These are phyloP conservation scores for Gadus macrocephalus DNA, from an alignment of 2,113 vertebrate genomes.

Conservation along the genomic window DNA sequence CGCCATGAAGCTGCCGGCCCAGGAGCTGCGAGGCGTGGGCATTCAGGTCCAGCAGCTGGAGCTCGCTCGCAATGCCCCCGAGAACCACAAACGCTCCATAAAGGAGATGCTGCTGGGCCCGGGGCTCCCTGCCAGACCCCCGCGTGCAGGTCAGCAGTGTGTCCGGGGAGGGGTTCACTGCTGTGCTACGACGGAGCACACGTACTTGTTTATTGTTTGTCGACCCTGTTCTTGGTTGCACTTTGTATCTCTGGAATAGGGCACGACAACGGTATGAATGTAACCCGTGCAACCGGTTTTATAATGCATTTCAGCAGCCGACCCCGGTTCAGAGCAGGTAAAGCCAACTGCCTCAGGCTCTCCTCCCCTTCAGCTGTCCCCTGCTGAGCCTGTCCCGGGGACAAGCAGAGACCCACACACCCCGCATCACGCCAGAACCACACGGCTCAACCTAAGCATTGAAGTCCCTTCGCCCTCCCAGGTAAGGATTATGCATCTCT, in stretches of 20 bases:
- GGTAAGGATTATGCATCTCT: constrained; percentile 62
- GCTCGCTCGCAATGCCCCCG: constrained; percentile 58
- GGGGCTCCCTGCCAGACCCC: constrained; percentile 33
- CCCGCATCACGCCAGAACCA: constrained; percentile 70
- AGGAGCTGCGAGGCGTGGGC: constrained; percentile 92
- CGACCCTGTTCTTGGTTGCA: too few species aligned
- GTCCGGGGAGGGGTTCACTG: too few species aligned
- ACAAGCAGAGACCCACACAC: constrained; percentile 71
- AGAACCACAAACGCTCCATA: constrained; percentile 72
- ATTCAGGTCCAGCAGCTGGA: constrained; percentile 90
- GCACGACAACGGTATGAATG: background rate
- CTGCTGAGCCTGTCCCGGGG: constrained; percentile 68
- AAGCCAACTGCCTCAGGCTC: constrained; percentile 58
- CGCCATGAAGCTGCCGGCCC: constrained; percentile 86
- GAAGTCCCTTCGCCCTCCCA: constrained; percentile 94
- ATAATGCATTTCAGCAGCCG: constrained; percentile 52
- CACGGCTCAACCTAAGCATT: constrained; percentile 84
- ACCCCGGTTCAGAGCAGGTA: constrained; percentile 63
- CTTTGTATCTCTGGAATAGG: background rate
- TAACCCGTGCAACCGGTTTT: background rate
- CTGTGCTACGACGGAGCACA: too few species aligned
- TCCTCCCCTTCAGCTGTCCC: constrained; percentile 43
- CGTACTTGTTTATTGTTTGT: too few species aligned
- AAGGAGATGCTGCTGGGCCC: constrained; percentile 80
- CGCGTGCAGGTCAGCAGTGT: constrained; percentile 35